Conservation (phyloP, 1,140 invertebrate species). For the Lepidurus arcticus region DNA sequence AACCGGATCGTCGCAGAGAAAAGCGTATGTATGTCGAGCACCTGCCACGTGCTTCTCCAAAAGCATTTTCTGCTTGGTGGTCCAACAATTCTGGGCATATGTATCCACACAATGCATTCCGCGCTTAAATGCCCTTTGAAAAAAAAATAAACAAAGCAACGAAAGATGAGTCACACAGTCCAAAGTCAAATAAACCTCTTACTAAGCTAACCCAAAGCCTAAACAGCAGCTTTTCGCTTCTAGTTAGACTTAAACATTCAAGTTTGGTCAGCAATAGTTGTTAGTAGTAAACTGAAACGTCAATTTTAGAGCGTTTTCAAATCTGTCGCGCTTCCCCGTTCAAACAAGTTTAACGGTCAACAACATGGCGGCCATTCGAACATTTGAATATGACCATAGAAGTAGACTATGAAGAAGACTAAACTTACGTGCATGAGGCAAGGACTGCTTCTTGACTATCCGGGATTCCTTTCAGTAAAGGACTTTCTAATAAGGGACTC, state of each 20-base stretch:
- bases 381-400: background rate
- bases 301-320: too few relatives aligned
- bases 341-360: background rate
- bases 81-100: slow-evolving; percentile 27
- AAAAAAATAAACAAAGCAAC: background rate
- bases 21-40: slow-evolving; percentile 34
- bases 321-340: too few relatives aligned
- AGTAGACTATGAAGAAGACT: background rate
- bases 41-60: slow-evolving; percentile 33
- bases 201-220: background rate
- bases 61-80: slow-evolving; percentile 16
- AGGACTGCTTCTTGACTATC: slow-evolving; percentile 32
- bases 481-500: slow-evolving; percentile 30
- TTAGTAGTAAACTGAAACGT: too few relatives aligned
- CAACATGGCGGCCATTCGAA: background rate
- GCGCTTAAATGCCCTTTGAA: slow-evolving; percentile 29
- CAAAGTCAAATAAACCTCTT: background rate
- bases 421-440: slow-evolving; percentile 30
- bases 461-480: slow-evolving; percentile 34
- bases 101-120: slow-evolving; percentile 33
- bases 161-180: background rate
- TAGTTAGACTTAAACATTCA: too few relatives aligned
- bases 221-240: too few relatives aligned
- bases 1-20: slow-evolving; percentile 34
- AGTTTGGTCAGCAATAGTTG: too few relatives aligned